These are phyloP conservation scores for Euzetes globulus DNA, from an alignment of 2,888 invertebrate genomes.

Conservation along the genomic window DNA sequence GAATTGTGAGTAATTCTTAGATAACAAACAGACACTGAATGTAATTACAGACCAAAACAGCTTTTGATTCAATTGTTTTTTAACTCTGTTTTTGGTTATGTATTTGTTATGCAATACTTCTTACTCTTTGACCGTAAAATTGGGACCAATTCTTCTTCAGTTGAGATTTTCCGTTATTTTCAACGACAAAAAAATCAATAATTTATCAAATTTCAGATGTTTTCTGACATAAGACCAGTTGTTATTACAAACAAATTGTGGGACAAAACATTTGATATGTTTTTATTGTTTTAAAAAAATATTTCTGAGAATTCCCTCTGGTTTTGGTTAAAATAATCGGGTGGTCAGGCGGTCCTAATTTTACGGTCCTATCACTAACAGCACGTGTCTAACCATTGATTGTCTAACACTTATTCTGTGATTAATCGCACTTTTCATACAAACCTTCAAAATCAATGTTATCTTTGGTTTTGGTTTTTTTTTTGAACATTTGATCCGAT, in stretches of 20 bases:
- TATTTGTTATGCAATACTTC: not conserved
- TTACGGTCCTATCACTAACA: not conserved
- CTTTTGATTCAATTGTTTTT: not conserved
- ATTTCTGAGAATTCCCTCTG: no score
- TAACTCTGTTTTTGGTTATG: no score
- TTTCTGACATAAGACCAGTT: no score
- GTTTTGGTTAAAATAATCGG: no score
- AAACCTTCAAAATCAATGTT: not conserved
- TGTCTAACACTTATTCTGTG: not conserved
- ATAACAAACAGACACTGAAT: not conserved
- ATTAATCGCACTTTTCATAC: not conserved
- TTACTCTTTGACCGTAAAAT: not conserved
- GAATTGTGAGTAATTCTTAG: slow-evolving; percentile 13
- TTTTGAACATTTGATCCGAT: not conserved
- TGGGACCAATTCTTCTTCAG: not conserved
- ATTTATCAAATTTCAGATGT: no score
- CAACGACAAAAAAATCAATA: no score
- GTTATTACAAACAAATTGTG: no score
- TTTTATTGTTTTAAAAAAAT: no score
- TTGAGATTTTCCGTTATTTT: no score
- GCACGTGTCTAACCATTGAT: no score
- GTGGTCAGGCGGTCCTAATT: no score
- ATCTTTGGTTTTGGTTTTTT: not conserved
- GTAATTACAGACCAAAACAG: not conserved
- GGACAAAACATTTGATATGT: no score